Percentiles rank a stretch among this genome's conserved stretches.
Conservation (phyloP, 37 sponge, comb jelly and placozoan species). For the Agelas oroides region DNA sequence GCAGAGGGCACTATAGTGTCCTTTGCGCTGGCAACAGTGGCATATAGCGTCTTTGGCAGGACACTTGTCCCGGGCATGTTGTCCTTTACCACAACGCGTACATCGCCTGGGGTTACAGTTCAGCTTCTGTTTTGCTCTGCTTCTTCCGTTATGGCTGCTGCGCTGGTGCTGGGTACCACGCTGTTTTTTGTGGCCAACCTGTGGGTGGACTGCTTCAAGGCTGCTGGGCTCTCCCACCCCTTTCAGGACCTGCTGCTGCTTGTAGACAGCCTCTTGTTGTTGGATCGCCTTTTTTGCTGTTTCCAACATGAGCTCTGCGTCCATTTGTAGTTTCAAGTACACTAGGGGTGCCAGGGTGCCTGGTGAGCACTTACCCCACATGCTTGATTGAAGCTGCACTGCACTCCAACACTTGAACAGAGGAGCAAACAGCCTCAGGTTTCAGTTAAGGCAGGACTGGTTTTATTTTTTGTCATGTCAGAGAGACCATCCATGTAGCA, state of each 20-base stretch:
- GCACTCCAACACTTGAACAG: no score
- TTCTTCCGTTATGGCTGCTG: neutral
- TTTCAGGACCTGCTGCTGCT: constrained; percentile 21
- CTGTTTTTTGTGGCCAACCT: neutral
- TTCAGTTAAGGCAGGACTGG: no score
- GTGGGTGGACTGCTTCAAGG: constrained; percentile 2
- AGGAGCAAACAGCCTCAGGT: no score
- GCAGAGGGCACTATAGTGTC: constrained; percentile 37
- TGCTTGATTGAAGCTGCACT: no score
- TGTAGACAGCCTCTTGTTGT: constrained; percentile 32
- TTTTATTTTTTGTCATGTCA: no score
- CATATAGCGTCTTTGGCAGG: constrained; percentile 29
- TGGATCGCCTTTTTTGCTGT: constrained; percentile 12
- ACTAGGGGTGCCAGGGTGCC: no score
- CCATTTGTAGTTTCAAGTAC: constrained; percentile 24
- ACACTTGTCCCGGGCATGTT: neutral
- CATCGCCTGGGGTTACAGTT: neutral
- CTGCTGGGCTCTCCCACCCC: neutral
- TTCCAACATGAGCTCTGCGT: constrained; percentile 15
- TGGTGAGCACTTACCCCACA: no score
- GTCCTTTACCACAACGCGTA: constrained; percentile 28
- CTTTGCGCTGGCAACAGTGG: constrained; percentile 22
- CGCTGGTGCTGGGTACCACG: neutral
- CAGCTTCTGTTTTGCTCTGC: neutral
- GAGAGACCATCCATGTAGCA: no score